Base-by-base conservation (phyloP, 92 coral and sea anemone genomes). In the Galaxea fascicularis region DNA sequence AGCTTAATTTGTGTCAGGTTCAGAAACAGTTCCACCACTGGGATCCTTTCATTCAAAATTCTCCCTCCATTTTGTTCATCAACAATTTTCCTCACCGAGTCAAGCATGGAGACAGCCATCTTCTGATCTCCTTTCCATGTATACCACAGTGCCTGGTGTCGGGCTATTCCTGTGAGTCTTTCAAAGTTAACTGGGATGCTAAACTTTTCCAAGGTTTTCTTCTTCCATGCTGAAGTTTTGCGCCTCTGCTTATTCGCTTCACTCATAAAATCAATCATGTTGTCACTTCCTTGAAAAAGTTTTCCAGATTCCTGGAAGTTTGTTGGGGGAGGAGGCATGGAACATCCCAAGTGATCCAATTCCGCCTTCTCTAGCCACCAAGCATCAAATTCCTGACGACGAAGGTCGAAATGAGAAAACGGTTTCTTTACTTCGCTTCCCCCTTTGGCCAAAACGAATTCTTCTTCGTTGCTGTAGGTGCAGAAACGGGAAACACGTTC, bases 291-390 rank as follows among this genome's bases (percentile, higher is more conserved):
- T 0, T 16, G 65, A 15, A 72, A 68, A 31, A 72, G 71, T 41
- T 52, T 53, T 35, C 65, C 77, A 15, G 51, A 49, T 21, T 74
- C 83, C 47, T 67, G 76, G 29, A 63, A 75, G 46, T 29, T 65
- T 31, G 28, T 65, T 0, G 75, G 78, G 15, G 45, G 20, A 11
- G 90, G 90, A 9, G 91, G 90, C 21, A 53, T 71, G 17, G 92
- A 80, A 25, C 91, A 79, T 0, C 78, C 66, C 5, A 83, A 67
- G 47, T 75, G 77, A 83, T 80, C 54, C 72, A 91, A 46, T 75
- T 91, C 94, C 4, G 92, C 47, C 49, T 31, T 46, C 75, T 91
- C 92, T 13, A 91, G 89, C 94, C 94, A 91, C 94, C 94, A 91
- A 9, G 92, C 87, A 18, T 80, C 71, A 46, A 91, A 84, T 35